Base-by-base conservation (phyloP, 2,113 vertebrate genomes). In the Willisornis vidua region DNA sequence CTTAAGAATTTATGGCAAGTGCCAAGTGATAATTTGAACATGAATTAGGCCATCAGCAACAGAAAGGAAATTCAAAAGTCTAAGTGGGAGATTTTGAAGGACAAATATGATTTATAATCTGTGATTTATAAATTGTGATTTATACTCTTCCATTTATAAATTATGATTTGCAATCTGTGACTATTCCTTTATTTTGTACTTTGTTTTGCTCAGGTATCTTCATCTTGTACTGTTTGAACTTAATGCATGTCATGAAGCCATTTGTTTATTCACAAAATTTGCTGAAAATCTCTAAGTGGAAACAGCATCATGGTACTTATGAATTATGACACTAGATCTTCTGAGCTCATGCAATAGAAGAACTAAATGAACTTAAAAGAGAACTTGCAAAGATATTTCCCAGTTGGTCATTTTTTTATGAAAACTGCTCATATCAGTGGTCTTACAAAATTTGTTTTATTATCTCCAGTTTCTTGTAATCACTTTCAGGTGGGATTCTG, bases 361-460 rank as follows among this genome's bases (percentile, higher is more conserved):
- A n/a, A 74, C 33, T 58, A 62, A 52, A 72, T 46, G 18, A 85
- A 87, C 39, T 75, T 63, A 19, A 89, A 85, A 72, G 39, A 59
- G 46, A 59, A 33, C 14, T 39, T 72, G 68, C 70, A 88, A 72
- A 76, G 68, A 88, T 85, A 59, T 85, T 88, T 81, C 70, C 26
- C 2, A 0, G 67, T 85, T 58, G 48, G 17, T 85, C 59, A 26
- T 72, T 77, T 66, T 46, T 93, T 93, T 63, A 77, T 77, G 54
- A 80, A 22, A 71, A 39, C 39, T 71, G 31, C 14, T 68, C 31
- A 22, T 88, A 81, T 81, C 73, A 82, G 26, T 18, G 18, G 24
- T 85, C 70, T 80, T 59, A 49, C 18, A 77, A 73, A 88, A 91
- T 85, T 81, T 79, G 33, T 58, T 95, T 93, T 95, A 91, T 93